phyloP scores from a whole-genome alignment of 1,140 invertebrate genomes.

The Cataglyphis hispanica region DNA sequence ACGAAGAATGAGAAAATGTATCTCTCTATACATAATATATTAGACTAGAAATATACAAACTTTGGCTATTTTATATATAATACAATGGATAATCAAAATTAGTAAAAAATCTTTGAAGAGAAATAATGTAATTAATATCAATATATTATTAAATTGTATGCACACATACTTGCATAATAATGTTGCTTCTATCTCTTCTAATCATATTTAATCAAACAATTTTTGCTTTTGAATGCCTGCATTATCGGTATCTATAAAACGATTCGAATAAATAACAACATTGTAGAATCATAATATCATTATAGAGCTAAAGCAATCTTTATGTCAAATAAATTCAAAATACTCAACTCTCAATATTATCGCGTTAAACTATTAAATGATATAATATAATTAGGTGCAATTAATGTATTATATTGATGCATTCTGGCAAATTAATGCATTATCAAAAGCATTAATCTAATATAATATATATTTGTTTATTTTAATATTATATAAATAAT shows the following conservation, averaged over 20 bases:
- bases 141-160: background rate
- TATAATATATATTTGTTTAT: background rate
- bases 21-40: constrained; percentile 19
- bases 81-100: constrained; percentile 2
- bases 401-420: constrained; percentile 12
- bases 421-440: background rate
- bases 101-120: background rate
- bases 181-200: background rate
- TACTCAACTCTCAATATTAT: background rate
- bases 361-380: background rate
- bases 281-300: background rate
- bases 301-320: background rate
- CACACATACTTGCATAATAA: background rate
- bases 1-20: constrained; percentile 7
- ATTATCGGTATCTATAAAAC: constrained; percentile 11
- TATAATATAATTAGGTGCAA: constrained; percentile 46
- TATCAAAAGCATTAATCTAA: constrained; percentile 18
- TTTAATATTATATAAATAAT: constrained; percentile 43
- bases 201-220: constrained; percentile 12
- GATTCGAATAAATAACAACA: background rate
- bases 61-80: constrained; percentile 13
- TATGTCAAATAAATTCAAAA: background rate
- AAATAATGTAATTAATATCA: background rate
- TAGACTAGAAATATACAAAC: constrained; percentile 5
- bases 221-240: background rate